These are phyloP conservation scores for Drosophila malerkotliana DNA, from an alignment of 1,140 invertebrate species.

Conservation along the genomic window DNA sequence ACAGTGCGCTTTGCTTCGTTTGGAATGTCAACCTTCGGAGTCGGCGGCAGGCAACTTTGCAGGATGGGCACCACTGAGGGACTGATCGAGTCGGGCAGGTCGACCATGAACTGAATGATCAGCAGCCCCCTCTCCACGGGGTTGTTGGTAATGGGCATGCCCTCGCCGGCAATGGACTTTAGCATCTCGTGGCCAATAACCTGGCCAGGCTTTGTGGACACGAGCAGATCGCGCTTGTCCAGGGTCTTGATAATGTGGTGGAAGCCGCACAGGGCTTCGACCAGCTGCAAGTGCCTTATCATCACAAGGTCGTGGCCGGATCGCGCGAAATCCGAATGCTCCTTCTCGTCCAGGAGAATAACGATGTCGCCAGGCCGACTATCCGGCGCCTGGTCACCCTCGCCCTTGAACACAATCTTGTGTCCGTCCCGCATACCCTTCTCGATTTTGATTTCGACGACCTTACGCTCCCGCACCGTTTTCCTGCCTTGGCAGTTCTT, in stretches of 20 bases:
- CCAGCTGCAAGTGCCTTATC: constrained; percentile 93
- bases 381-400: constrained; percentile 99
- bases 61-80: constrained; percentile 90
- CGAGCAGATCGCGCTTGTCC: constrained; percentile 96
- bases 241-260: constrained; percentile 96
- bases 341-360: constrained; percentile 98
- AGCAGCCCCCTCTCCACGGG: constrained; percentile 98
- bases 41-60: constrained; percentile 93
- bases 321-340: constrained; percentile 92
- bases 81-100: constrained; percentile 93
- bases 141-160: constrained; percentile 98
- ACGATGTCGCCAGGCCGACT: constrained; percentile 97
- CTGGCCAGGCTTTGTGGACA: constrained; percentile 92
- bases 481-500: constrained; percentile 96
- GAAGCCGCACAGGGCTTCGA: constrained; percentile 98
- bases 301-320: constrained; percentile 95
- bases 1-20: constrained; percentile 89
- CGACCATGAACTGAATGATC: constrained; percentile 96
- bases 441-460: constrained; percentile 98
- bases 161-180: constrained; percentile 95
- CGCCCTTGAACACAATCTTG: constrained; percentile 96
- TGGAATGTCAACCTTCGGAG: constrained; percentile 89
- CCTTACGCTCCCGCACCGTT: constrained; percentile 95
- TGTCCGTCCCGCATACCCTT: constrained; percentile 99
- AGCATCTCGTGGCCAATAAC: constrained; percentile 94